Evolutionary conservation across 2,888 invertebrate species (phyloP), one percentile per base, ranked within the genome.

Genomic region (Metacarcinus magister): DNA sequence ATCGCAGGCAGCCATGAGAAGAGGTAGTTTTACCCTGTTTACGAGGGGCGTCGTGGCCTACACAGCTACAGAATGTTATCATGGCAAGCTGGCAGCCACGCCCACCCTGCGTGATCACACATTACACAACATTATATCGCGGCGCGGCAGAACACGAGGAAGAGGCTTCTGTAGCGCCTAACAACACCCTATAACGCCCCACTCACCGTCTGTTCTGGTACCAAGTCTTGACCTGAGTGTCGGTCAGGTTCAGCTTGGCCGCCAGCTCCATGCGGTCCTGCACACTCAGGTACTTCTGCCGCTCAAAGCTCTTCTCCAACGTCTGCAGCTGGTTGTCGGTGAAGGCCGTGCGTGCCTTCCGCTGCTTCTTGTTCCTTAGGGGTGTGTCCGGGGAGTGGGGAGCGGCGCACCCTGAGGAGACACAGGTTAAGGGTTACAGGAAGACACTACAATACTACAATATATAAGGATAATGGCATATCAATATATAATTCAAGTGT

Each of bases 271-370:
- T 99, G 97, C 98, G 97, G 97, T 98, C 98, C 97, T 98, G 98
- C 10, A 97, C 97, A 94, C 97, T 97, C 75, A 97, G 97, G 97
- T 97, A 98, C 97, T 98, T 98, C 97, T 98, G 98, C 67, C 98
- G 97, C 97, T 98, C 98, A 97, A 98, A 98, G 95, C 97, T 98
- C 99, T 99, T 99, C 98, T 99, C 99, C 97, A 99, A 98, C 39
- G 99, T 99, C 97, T 99, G 99, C 97, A 99, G 98, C 98, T 99
- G 99, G 97, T 99, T 99, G 98, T 99, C 99, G 90, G 99, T 99
- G 98, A 99, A 99, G 90, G 99, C 99, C 44, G 99, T 99, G 96
- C 99, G 98, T 91, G 99, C 99, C 98, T 99, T 99, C 97, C 99
- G 98, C 97, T 99, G 99, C 98, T 99, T 99, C 98, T 97, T 97